Evolutionary conservation across 2,888 invertebrate species (phyloP), one percentile per base, ranked within the genome.

Genomic region (Aleiodes alternator): DNA sequence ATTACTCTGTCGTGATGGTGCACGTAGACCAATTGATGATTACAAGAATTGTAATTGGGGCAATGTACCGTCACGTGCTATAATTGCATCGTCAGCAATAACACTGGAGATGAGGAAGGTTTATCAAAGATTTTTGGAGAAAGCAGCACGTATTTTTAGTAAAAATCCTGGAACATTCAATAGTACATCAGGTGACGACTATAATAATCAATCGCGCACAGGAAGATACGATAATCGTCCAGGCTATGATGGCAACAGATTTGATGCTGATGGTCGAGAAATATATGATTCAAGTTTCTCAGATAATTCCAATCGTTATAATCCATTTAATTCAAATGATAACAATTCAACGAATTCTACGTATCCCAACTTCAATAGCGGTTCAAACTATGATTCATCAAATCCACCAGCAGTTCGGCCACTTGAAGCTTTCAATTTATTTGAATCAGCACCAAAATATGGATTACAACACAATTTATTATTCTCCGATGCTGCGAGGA

Each of bases 1-100:
- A 88, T 87, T 97, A 72, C 90, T 97, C 1, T 97, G 97, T 86
- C 93, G 92, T 38, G 96, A 97, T 87, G 97, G 97, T 0, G 91
- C 92, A 1, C 92, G 96, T 0, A 91, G 91, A 14, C 90, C 94
- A 0, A 89, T 96, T 11, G 92, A 92, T 0, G 93, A 95, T 69
- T 96, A 94, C 88, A 91, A 92, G 71, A 90, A 90, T 38, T 97
- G 97, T 86, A 94, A 96, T 89, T 97, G 97, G 97, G 97, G 96
- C 6, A 90, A 91, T 64, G 94, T 96, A 11, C 96, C 96, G 0
- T 93, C 96, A 0, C 95, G 96, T 88, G 96, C 96, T 0, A 89
- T 97, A 7, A 96, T 97, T 0, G 95, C 96, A 1, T 95, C 95
- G n/a, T 97, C 97, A 8, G 97, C 96, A 0, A 93, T 93, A 7